Evolutionary conservation across 2,888 invertebrate species (phyloP).

Genomic region (Drosophila pseudotalamancana): DNA sequence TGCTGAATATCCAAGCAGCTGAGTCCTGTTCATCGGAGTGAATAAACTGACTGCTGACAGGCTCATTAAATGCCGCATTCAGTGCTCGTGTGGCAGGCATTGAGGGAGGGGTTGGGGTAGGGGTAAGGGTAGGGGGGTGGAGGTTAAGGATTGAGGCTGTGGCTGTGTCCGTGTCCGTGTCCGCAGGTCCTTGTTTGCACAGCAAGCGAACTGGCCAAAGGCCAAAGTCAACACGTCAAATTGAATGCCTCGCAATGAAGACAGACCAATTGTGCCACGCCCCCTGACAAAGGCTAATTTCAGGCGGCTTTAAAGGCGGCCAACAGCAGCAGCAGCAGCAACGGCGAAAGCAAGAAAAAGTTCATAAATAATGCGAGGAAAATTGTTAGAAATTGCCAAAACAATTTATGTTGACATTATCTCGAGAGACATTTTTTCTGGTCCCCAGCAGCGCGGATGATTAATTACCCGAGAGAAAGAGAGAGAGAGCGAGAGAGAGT

Average conservation of each 20-base stretch:
- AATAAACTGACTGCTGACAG: constrained; percentile 74
- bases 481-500: not conserved
- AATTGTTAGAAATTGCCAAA: constrained; percentile 83
- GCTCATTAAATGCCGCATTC: constrained; percentile 75
- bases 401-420: constrained; percentile 85
- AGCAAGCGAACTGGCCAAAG: constrained; percentile 52
- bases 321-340: not conserved
- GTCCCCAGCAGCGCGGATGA: constrained; percentile 45
- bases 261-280: constrained; percentile 29
- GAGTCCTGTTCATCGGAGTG: constrained; percentile 37
- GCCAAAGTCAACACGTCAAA: constrained; percentile 71
- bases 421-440: constrained; percentile 80
- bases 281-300: constrained; percentile 55
- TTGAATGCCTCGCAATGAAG: constrained; percentile 43
- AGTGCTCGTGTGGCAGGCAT: constrained; percentile 23
- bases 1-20: constrained; percentile 13
- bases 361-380: constrained; percentile 80
- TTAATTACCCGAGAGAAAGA: constrained; percentile 59
- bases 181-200: constrained; percentile 21
- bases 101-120: not conserved
- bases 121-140: not conserved
- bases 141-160: not conserved
- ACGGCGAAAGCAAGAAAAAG: constrained; percentile 32
- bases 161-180: not conserved
- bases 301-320: constrained; percentile 41